phyloP scores from a whole-genome alignment of 2,113 vertebrate species.

The Serilophus lunatus region DNA sequence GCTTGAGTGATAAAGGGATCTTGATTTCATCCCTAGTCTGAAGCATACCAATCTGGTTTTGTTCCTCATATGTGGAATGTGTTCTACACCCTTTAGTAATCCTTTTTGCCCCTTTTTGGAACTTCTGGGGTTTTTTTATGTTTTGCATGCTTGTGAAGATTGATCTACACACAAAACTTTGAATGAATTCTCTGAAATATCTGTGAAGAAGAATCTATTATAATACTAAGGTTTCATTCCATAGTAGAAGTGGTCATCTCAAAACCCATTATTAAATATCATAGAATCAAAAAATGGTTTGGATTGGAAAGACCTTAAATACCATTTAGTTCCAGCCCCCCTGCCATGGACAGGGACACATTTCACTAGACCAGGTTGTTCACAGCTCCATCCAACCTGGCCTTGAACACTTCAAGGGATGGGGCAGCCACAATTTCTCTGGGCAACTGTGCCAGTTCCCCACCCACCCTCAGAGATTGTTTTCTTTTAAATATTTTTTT shows the following conservation, averaged over 20 bases:
- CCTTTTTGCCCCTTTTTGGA: neutral
- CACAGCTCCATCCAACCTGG: rapidly evolving
- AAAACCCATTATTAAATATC: neutral
- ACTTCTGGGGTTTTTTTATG: neutral
- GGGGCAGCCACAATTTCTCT: neutral
- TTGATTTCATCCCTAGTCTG: neutral
- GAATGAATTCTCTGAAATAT: neutral
- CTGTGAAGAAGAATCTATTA: rapidly evolving
- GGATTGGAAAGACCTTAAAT: neutral
- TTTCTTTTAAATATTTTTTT: neutral
- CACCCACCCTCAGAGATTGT: neutral
- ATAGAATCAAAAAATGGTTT: neutral
- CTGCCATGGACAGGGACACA: neutral
- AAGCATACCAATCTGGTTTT: neutral
- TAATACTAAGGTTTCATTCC: neutral
- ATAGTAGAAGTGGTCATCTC: neutral
- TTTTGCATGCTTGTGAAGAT: neutral
- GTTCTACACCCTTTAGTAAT: neutral
- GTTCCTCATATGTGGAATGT: neutral
- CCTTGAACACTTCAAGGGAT: neutral
- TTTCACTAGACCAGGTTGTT: neutral
- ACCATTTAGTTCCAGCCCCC: neutral
- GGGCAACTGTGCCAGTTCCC: neutral
- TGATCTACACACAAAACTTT: neutral
- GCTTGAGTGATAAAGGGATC: neutral